phyloP scores from a whole-genome alignment of 2,113 vertebrate species.

The Suricata suricatta region DNA sequence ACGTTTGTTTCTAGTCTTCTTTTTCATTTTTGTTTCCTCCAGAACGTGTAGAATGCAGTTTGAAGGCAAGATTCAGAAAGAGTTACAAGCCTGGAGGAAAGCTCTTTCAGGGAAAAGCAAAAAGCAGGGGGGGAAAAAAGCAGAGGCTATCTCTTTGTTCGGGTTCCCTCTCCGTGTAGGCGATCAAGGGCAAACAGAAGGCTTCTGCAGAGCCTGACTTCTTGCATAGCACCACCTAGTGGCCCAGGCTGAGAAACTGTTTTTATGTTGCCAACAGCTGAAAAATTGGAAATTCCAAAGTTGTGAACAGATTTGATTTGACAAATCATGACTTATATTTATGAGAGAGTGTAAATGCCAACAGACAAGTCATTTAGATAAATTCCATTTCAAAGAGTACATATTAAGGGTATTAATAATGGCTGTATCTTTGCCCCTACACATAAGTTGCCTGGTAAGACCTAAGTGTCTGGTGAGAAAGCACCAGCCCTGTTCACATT shows the following conservation, averaged over 20 bases:
- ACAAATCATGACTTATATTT: constrained; percentile 70
- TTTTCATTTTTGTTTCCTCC: constrained; percentile 22
- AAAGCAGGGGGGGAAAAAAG: neutral
- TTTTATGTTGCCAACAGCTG: constrained; percentile 53
- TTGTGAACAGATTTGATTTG: constrained; percentile 75
- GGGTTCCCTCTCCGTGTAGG: neutral
- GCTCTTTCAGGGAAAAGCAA: neutral
- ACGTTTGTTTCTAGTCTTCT: neutral
- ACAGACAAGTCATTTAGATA: constrained; percentile 47
- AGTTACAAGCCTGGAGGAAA: neutral
- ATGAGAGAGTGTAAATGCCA: constrained; percentile 54
- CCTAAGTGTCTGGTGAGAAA: neutral
- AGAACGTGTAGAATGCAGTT: neutral
- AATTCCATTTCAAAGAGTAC: neutral
- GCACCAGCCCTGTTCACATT: neutral
- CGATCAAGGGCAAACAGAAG: fast-evolving
- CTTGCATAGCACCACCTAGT: constrained; percentile 82
- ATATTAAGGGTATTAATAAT: neutral
- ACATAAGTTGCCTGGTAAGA: neutral
- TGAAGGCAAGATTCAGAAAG: constrained; percentile 17
- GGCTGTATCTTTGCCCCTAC: neutral
- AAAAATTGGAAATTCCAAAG: constrained; percentile 60
- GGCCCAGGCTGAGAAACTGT: neutral
- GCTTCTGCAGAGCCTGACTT: constrained; percentile 48
- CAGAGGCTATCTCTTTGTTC: neutral